A percentile compares a stretch with the other conserved stretches of the same genome.
phyloP scores from a whole-genome alignment of 2,113 vertebrate species.

The Cepphus grylle region DNA sequence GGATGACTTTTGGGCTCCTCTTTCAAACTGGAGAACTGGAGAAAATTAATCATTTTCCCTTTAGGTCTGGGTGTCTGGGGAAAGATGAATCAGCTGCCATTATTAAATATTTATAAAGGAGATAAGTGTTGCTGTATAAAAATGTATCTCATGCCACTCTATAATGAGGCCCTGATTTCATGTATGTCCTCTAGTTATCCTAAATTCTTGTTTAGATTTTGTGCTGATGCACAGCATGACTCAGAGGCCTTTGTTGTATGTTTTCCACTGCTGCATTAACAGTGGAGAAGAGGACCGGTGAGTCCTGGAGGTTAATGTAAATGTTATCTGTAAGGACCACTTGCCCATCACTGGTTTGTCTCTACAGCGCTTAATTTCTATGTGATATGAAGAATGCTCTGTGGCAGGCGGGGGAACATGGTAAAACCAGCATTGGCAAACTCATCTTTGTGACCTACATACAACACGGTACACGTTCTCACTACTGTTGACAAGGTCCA shows the following conservation, averaged over 20 bases:
- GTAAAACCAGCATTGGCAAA: not conserved
- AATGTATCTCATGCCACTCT: not conserved
- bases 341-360: not conserved
- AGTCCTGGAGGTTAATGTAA: not conserved
- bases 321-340: not conserved
- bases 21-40: not conserved
- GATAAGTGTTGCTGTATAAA: not conserved
- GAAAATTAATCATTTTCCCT: not conserved
- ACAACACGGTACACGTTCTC: rapidly evolving
- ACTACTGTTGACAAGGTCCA: not conserved
- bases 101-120: not conserved
- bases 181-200: not conserved
- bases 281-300: not conserved
- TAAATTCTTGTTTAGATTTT: not conserved
- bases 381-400: not conserved
- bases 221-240: not conserved
- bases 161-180: not conserved
- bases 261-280: not conserved
- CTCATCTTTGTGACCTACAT: not conserved
- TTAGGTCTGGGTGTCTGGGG: not conserved
- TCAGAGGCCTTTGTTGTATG: not conserved
- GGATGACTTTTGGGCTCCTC: not conserved
- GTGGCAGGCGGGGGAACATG: not conserved
- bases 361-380: not conserved
- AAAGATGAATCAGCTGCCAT: not conserved